Evolutionary conservation across 2,797 vertebrate species (phyloP), one percentile per base, ranked within the genome.

Genomic region (Alcedo atthis): DNA sequence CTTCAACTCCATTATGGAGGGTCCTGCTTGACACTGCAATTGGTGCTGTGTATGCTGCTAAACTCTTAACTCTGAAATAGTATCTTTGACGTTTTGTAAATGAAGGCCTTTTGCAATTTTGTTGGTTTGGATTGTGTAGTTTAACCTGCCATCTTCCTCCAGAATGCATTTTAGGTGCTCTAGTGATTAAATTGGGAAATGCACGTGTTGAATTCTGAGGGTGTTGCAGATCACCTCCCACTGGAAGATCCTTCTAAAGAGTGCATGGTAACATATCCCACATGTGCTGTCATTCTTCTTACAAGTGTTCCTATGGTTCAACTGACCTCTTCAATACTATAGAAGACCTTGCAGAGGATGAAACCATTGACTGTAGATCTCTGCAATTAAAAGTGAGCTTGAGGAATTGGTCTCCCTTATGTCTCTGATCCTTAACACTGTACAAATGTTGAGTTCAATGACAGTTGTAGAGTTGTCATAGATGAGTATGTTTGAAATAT

Each of bases 341-440:
- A 35, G 66, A 40, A 51, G 21, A 61, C 18, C 6, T 64, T 59
- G 48, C 19, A 57, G 48, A 43, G 9, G 12, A 15, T 16, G 51
- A 67, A 85, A 12, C 2, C 10, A 17, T 10, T 59, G 33, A 22
- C 4, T 40, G 17, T 62, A 40, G 19, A 10, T 37, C 12, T 90
- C 4, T 55, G 25, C 86, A 76, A 4, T 69, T 28, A 40, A 4
- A 58, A 43, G 15, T 54, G 43, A 77, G 77, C 53, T 83, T 76
- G 30, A 61, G 25, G 68, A 64, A 19, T 6, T 28, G 26, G 3
- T 87, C 43, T 80, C 25, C 17, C 20, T 83, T 80, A 20, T 28
- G 54, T 73, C 30, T 1, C 0, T 51, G n/a, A 4, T 46, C n/a
- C 81, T 35, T 30, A 49, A 33, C 0, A 0, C 37, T 33, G 15